Conservation (phyloP, 1,140 invertebrate species). For the Odontomachus brunneus region DNA sequence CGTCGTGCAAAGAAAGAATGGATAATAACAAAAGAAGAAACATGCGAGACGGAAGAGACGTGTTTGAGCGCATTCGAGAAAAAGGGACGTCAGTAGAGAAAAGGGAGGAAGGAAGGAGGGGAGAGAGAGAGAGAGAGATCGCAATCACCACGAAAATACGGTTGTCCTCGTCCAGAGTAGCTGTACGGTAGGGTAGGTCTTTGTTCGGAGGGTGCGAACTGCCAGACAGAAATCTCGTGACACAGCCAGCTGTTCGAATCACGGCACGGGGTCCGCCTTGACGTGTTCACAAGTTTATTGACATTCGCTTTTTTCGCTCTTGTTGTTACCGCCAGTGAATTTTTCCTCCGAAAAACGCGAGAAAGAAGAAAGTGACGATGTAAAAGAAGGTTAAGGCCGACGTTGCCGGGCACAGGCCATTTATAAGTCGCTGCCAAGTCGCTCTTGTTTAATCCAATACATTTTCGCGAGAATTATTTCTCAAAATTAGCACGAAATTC, state of each 20-base stretch:
- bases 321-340: conserved; percentile 53
- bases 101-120: too few relatives aligned
- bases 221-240: conserved; percentile 69
- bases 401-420: too few relatives aligned
- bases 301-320: conserved; percentile 55
- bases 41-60: too few relatives aligned
- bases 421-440: too few relatives aligned
- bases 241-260: conserved; percentile 76
- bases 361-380: conserved; percentile 5
- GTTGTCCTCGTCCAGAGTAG: conserved; percentile 21
- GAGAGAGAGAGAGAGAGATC: neutral
- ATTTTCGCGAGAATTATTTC: too few relatives aligned
- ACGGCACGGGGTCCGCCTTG: conserved; percentile 45
- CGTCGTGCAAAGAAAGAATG: neutral
- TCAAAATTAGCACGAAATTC: too few relatives aligned
- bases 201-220: conserved; percentile 70
- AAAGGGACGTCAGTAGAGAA: neutral
- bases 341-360: conserved; percentile 27
- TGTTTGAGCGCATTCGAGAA: neutral
- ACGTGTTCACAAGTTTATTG: conserved; percentile 72
- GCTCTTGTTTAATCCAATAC: too few relatives aligned
- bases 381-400: neutral
- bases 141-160: conserved; percentile 46
- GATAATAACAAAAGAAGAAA: conserved; percentile 11
- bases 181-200: conserved; percentile 61